Conservation (phyloP, 2,797 vertebrate species). For the Vespertilio murinus region DNA sequence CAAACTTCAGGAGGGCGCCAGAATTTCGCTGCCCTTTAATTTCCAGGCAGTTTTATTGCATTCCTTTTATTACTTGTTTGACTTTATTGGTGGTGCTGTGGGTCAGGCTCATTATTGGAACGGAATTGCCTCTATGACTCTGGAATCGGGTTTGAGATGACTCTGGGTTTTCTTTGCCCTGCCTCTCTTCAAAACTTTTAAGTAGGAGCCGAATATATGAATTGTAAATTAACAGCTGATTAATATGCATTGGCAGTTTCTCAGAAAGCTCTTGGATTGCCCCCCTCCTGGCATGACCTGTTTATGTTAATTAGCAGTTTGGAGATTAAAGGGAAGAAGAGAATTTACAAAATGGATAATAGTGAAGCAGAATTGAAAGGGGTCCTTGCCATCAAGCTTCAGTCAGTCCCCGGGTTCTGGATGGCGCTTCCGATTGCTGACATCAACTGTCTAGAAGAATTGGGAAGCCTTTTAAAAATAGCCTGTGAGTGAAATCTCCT, state of each 20-base stretch:
- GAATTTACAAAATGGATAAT: slow-evolving; percentile 75
- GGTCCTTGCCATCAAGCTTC: slow-evolving; percentile 56
- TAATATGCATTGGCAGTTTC: slow-evolving; percentile 75
- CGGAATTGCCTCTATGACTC: slow-evolving; percentile 75
- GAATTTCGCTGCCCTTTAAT: slow-evolving; percentile 76
- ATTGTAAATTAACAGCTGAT: slow-evolving; percentile 79
- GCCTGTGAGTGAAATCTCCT: slow-evolving; percentile 66
- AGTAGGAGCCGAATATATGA: slow-evolving; percentile 70
- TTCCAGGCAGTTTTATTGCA: slow-evolving; percentile 76
- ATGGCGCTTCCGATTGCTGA: slow-evolving; percentile 52
- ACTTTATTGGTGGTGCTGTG: slow-evolving; percentile 72
- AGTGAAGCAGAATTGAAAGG: slow-evolving; percentile 72
- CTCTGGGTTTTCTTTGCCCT: slow-evolving; percentile 21
- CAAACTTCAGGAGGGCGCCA: slow-evolving; percentile 63
- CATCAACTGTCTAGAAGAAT: slow-evolving; percentile 58
- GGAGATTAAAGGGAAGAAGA: slow-evolving; percentile 62
- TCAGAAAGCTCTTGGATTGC: slow-evolving; percentile 74
- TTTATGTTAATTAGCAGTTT: slow-evolving; percentile 79
- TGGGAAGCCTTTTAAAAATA: slow-evolving; percentile 36
- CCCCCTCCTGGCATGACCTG: slow-evolving; percentile 71
- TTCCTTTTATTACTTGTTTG: slow-evolving; percentile 79
- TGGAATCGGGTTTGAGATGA: slow-evolving; percentile 65
- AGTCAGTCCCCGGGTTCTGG: slow-evolving; percentile 48
- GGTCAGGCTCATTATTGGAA: slow-evolving; percentile 73
- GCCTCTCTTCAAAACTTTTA: slow-evolving; percentile 46